Evolutionary conservation across 1,140 invertebrate species (phyloP), one percentile per base, ranked within the genome.

Genomic region (Pachyrhynchus sulphureomaculatus): DNA sequence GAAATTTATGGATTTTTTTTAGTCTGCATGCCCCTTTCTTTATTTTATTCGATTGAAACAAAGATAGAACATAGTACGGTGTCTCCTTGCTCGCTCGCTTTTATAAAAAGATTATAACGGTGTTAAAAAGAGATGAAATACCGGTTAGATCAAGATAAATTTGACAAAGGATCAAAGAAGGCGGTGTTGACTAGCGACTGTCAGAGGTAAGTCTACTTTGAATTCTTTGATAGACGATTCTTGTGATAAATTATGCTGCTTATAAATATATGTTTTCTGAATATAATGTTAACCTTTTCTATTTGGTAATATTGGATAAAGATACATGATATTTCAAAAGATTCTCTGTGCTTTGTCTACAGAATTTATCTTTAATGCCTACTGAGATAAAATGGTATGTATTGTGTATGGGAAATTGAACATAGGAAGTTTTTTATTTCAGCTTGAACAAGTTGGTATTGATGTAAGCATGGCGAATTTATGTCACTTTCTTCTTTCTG

Each of bases 211-310:
- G 33, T 34, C 52, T 45, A 47, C 62, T 67, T 45, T n/a, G n/a
- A 15, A 23, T 10, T 20, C 18, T 15, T 15, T 68, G 66, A 65
- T 64, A 64, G 47, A 67, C 62, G 63, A 65, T 65, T 58, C 53
- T 39, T 62, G 62, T 70, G 68, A 70, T 70, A 66, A 68, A 70
- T 70, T 58, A 63, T 65, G 44, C 10, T n/a, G 10, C 26, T 47
- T 12, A 52, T 59, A 26, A 54, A 53, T 64, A 66, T 66, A 62
- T 62, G 60, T 48, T 67, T 51, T 64, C 21, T 42, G 55, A 51
- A 56, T 62, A 60, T 67, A 65, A 62, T 65, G 62, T 18, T 59
- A 42, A 57, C 48, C 37, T 63, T 51, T 59, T 59, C 29, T 51
- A 51, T 48, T 10, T n/a, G 41, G 20, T 47, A 12, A 15, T 15